Percentiles rank a stretch among this genome's conserved stretches.
Evolutionary conservation across 2,888 invertebrate species (phyloP).

Genomic region (Mesochorus sp.): DNA sequence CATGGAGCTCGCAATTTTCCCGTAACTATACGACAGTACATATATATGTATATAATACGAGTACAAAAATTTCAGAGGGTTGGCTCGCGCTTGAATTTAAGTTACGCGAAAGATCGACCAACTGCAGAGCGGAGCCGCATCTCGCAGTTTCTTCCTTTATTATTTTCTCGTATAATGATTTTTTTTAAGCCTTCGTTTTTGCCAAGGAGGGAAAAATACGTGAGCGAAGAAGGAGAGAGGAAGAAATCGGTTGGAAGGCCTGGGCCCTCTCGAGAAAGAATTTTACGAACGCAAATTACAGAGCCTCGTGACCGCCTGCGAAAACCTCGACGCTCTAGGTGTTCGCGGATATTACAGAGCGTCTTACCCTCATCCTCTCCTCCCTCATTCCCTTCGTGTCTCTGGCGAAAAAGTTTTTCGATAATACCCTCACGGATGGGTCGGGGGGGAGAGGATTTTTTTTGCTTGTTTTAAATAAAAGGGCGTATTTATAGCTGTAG

Average conservation of each 20-base stretch:
- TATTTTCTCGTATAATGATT: not conserved
- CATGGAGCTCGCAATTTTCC: conserved; percentile 74
- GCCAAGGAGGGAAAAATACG: conserved; percentile 35
- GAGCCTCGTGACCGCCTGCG: conserved; percentile 77
- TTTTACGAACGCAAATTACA: conserved; percentile 82
- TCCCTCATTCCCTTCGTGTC: conserved; percentile 16
- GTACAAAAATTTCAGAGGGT: conserved; percentile 65
- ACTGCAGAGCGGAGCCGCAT: not conserved
- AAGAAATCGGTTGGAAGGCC: conserved; percentile 55
- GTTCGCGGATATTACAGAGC: conserved; percentile 53
- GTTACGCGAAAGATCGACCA: not conserved
- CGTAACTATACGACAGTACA: conserved; percentile 78
- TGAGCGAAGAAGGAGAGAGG: not conserved
- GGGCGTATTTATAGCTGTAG: no score
- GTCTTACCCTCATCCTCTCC: conserved; percentile 14
- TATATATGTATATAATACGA: conserved; percentile 69
- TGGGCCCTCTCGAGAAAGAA: conserved; percentile 31
- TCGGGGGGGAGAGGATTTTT: conserved; percentile 14
- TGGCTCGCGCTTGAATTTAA: conserved; percentile 65
- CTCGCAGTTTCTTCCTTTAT: conserved; percentile 23
- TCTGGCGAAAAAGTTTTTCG: conserved; percentile 37
- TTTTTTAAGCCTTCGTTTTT: not conserved
- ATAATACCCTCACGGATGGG: conserved; percentile 51
- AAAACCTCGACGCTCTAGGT: conserved; percentile 75
- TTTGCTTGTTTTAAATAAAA: conserved; percentile 50